Evolutionary conservation across 2,113 vertebrate genomes (phyloP), one percentile per base, ranked within the genome.

Genomic region (Aldabrachelys gigantea): DNA sequence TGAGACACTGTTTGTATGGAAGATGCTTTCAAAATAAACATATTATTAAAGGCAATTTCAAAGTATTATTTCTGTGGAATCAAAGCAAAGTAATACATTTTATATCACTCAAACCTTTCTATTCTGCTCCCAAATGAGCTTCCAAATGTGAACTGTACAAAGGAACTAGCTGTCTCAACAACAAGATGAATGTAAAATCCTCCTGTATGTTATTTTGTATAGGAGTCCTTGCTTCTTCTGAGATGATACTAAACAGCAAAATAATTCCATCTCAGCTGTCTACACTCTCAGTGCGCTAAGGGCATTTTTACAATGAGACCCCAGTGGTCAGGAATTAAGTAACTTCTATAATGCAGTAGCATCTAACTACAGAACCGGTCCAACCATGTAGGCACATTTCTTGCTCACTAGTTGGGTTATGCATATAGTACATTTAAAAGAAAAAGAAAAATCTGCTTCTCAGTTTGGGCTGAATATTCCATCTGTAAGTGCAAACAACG

Each of bases 1-100:
- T 1, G 72, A 25, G 31, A 8, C 57, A 72, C 0, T 0, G 25
- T 16, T 6, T 11, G 5, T 19, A 31, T 44, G 41, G 3, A 83
- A 85, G 12, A 49, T 10, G 14, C 11, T 38, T 2, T 27, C 53
- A 6, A 38, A 72, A 72, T 21, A 72, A 72, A 38, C 62, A 21
- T 22, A 72, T 22, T 72, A 38, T 10, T 21, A 72, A 38, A 72
- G 65, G 17, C 65, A 69, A 21, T 54, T 38, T n/a, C 25, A 44
- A 76, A 76, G 72, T 44, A 76, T 78, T 44, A 44, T 78, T 78
- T 78, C 6, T 78, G 10, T 44, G 41, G 14, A 78, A 6, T 41
- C 2, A 2, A 16, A 78, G 11, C 38, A 47, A 21, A 11, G 10
- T 44, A 76, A 76, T 76, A 38, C 72, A 69, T 56, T 89, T 35